Evolutionary conservation across 2,797 vertebrate genomes (phyloP), one percentile per base, ranked within the genome.

Genomic region (Pristis pectinata): DNA sequence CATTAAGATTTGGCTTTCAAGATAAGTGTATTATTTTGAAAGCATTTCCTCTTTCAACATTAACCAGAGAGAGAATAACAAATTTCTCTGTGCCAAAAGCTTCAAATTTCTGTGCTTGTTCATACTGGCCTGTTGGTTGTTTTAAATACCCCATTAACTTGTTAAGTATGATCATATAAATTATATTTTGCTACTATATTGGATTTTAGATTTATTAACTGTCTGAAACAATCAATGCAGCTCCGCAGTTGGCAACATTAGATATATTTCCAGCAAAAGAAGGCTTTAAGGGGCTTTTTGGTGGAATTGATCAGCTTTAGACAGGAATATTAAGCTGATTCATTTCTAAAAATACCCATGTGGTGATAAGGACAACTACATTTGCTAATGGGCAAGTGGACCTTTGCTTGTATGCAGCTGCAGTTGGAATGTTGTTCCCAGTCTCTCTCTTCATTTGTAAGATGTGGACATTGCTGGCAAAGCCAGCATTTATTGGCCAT

Each of bases 31-130:
- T 53, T 76, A 76, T 76, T 74, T 94, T 94, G 41, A 94, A 94
- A 94, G 92, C 92, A 76, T 76, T 76, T 94, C 72, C 67, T 93
- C 27, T 53, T 74, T 94, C 92, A 76, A n/a, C 41, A 94, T 76
- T 76, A 76, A 76, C 15, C 19, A 13, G 27, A 34, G 10, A 34
- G 10, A 30, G 13, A 94, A 76, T 34, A 70, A 70, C 41, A 34
- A 49, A 93, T 15, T 27, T 9, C 22, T 72, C 5, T 93, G 22
- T 49, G 3, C 10, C 6, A 34, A 27, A 93, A 93, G 41, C 92
- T 49, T 70, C 41, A 41, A 41, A 27, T 24, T 70, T 67, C 30
- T 37, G 34, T 27, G 17, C 59, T 41, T 67, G 59, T 91, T 91
- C 34, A 19, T 64, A 7, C 7, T 41, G 89, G 64, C 64, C 61